These are phyloP conservation scores for Drosophila asahinai DNA, from an alignment of 1,140 invertebrate species.

Conservation along the genomic window DNA sequence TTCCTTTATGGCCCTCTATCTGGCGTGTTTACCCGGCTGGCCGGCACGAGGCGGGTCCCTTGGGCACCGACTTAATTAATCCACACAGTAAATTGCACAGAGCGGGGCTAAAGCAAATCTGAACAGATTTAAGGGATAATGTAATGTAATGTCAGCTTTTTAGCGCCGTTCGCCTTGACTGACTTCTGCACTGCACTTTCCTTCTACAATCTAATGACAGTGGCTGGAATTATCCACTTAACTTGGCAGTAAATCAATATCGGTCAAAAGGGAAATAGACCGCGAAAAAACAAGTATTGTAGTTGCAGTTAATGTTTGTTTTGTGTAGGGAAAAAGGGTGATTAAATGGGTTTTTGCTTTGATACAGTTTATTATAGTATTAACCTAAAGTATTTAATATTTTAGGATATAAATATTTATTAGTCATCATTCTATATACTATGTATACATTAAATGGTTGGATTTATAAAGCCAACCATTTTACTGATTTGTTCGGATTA, in stretches of 20 bases:
- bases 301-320: not conserved
- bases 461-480: not conserved
- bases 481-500: not conserved
- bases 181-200: not conserved
- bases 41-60: constrained; percentile 11
- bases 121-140: constrained; percentile 19
- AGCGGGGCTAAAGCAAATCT: constrained; percentile 3
- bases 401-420: not conserved
- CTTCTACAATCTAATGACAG: constrained; percentile 10
- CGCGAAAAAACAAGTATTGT: not conserved
- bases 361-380: too few relatives aligned
- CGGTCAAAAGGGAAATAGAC: not conserved
- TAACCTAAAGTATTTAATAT: not conserved
- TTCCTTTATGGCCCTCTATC: constrained; percentile 24
- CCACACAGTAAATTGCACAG: constrained; percentile 16
- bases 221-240: constrained; percentile 5
- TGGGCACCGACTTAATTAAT: constrained; percentile 33
- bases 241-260: constrained; percentile 38
- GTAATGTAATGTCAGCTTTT: not conserved
- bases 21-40: constrained; percentile 23
- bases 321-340: not conserved
- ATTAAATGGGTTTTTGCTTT: not conserved
- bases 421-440: not conserved
- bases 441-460: not conserved
- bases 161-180: not conserved